Base-by-base conservation (phyloP, 2,797 vertebrate genomes). In the Dipus sagitta region DNA sequence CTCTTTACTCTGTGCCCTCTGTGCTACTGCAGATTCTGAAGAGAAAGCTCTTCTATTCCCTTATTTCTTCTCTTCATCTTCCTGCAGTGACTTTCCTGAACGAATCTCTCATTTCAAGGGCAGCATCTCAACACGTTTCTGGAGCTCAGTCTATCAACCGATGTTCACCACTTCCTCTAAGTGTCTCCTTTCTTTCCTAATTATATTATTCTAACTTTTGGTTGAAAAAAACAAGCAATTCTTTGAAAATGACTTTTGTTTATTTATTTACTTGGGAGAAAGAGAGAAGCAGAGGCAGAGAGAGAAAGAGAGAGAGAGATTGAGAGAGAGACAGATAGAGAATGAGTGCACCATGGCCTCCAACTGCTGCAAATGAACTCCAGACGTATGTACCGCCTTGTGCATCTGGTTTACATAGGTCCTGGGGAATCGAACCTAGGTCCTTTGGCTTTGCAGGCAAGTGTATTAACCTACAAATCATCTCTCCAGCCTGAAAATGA, bases 51-150 rank as follows among this genome's bases (percentile, higher is more conserved):
- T 38, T 9, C 8, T 30, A 71, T 26, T 34, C 10, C 8, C 23
- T 32, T n/a, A 7, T 18, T 28, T 82, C 9, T 84, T 47, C 6
- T 21, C 24, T 86, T 62, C 13, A 6, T 88, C 15, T 42, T 64
- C 38, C 9, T 34, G 11, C 23, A 77, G 10, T 74, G 54, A 30
- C 26, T 87, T 90, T 85, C 67, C 24, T 20, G 17, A n/a, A 65
- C 32, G 17, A 34, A 65, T 47, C 42, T 67, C 15, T 14, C 23
- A 54, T 82, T 23, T 94, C 30, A 84, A 91, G 62, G 30, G 42
- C 26, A 32, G 47, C 15, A 42, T 94, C 88, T 94, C 70, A 87
- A 28, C 24, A n/a, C 38, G 4, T 71, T 95, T 94, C 32, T 34
- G 76, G 23, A 79, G 5, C 3, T 6, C 30, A 68, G 0, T 70